Evolutionary conservation across 2,113 vertebrate species (phyloP).

Genomic region (Seriola quinqueradiata): DNA sequence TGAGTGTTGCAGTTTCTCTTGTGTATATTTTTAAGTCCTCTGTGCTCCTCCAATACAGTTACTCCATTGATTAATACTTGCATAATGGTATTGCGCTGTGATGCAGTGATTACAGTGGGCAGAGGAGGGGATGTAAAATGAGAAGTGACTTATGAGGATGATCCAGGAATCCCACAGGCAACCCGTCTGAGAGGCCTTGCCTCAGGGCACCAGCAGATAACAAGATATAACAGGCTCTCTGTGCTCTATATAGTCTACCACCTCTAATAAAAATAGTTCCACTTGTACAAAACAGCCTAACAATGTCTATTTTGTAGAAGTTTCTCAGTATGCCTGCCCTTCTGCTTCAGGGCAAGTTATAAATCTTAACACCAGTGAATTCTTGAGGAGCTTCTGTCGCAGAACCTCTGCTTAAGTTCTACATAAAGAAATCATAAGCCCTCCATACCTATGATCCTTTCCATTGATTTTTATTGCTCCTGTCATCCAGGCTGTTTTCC

Average conservation of each 20-base stretch:
- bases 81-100: neutral
- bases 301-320: neutral
- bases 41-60: constrained; percentile 5
- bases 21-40: constrained; percentile 1
- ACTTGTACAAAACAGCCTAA: constrained; percentile 12
- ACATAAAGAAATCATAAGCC: neutral
- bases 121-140: constrained; percentile 42
- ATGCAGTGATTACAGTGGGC: constrained; percentile 38
- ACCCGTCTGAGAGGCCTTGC: constrained; percentile 32
- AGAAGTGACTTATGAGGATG: constrained; percentile 50
- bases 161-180: constrained; percentile 50
- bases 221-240: constrained; percentile 14
- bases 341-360: neutral
- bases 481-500: constrained; percentile 87
- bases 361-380: neutral
- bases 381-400: neutral
- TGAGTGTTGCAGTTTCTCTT: neutral
- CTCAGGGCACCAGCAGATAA: constrained; percentile 35
- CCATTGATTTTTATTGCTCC: neutral
- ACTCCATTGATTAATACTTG: constrained; percentile 39
- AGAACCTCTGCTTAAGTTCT: neutral
- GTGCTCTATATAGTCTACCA: constrained; percentile 4
- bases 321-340: neutral
- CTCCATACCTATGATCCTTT: neutral
- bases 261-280: neutral